These are phyloP conservation scores for Sebastes glaucus DNA, from an alignment of 2,797 vertebrate genomes.

Conservation along the genomic window DNA sequence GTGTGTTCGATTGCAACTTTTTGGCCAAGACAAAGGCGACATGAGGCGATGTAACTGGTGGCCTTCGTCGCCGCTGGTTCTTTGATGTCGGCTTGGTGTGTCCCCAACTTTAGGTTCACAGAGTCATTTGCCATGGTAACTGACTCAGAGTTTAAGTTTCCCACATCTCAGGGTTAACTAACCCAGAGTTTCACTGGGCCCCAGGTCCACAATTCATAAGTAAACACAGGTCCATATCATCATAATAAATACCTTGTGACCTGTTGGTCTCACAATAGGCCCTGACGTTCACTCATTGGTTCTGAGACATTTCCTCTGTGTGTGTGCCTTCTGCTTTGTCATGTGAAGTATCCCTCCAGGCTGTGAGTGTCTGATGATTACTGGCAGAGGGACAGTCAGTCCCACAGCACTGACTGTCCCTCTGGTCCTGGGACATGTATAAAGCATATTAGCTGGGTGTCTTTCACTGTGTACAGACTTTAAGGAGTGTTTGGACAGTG, in stretches of 20 bases:
- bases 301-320: not conserved
- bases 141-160: not conserved
- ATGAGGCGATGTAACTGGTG: too few species aligned
- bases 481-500: not conserved
- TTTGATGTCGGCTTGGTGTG: too few species aligned
- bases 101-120: too few species aligned
- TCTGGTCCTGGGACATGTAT: not conserved
- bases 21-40: too few species aligned
- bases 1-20: too few species aligned
- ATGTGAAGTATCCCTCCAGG: constrained; percentile 22
- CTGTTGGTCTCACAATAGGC: not conserved
- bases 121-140: too few species aligned
- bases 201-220: not conserved
- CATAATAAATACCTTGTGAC: not conserved
- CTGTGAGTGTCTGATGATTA: constrained; percentile 9
- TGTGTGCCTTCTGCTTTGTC: constrained; percentile 4
- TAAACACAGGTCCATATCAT: not conserved
- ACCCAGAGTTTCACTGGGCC: not conserved
- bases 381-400: not conserved
- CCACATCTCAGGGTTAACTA: not conserved
- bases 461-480: not conserved
- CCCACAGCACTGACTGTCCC: not conserved
- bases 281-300: not conserved
- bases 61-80: too few species aligned
- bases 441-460: not conserved